Evolutionary conservation across 2,888 invertebrate species (phyloP).

Genomic region (Germaria angustata): DNA sequence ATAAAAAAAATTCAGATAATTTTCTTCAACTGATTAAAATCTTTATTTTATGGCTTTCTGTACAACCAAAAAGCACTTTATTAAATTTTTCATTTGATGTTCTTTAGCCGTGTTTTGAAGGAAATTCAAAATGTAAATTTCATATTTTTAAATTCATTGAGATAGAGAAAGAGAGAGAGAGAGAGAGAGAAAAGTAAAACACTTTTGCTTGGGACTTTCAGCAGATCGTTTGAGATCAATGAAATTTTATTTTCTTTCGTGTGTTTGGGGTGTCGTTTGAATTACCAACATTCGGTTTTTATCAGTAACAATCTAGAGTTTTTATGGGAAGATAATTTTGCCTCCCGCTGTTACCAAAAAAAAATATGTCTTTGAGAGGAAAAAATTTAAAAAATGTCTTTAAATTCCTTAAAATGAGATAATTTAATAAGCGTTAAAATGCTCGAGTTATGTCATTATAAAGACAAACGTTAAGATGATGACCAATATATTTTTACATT

Average conservation of each 20-base stretch:
- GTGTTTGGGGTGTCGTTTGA: background rate
- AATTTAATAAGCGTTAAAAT: constrained; percentile 80
- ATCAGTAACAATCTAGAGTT: constrained; percentile 6
- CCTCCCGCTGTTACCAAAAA: constrained; percentile 23
- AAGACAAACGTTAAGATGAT: constrained; percentile 50
- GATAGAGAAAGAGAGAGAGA: background rate
- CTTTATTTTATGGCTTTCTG: constrained; percentile 34
- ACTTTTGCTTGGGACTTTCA: background rate
- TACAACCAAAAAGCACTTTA: background rate
- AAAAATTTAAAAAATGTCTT: constrained; percentile 40
- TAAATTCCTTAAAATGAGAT: constrained; percentile 77
- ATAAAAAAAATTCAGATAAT: background rate
- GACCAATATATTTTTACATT: constrained; percentile 57
- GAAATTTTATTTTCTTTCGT: constrained; percentile 14
- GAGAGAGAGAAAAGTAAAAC: background rate
- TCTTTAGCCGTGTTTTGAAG: background rate
- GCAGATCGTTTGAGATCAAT: constrained; percentile 50
- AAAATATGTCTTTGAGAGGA: background rate
- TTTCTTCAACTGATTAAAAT: constrained; percentile 29
- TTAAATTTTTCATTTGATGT: constrained; percentile 14
- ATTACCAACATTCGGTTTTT: background rate
- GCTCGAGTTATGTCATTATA: constrained; percentile 80
- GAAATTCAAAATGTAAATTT: constrained; percentile 16
- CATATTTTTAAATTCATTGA: constrained; percentile 10
- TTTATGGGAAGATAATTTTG: constrained; percentile 6